Base-by-base conservation (phyloP, 1,140 invertebrate genomes). In the Temnothorax longispinosus region DNA sequence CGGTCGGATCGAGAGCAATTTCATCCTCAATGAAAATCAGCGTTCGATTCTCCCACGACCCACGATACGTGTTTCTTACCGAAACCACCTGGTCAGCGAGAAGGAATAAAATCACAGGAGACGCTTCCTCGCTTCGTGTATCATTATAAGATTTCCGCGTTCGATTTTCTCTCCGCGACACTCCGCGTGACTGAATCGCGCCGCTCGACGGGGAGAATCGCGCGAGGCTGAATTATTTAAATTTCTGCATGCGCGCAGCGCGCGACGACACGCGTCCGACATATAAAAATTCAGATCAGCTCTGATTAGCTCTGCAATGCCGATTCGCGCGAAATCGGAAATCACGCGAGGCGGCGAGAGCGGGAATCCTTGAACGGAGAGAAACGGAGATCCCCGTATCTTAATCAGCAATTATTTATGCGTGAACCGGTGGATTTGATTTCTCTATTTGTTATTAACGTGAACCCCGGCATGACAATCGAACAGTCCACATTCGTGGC, bases 251-350 rank as follows among this genome's bases (percentile, higher is more conserved):
- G 21, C 52, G 13, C 3, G 2, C n/a, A 21, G 18, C 18, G 2
- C 15, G 3, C 18, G 11, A 3, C 7, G 44, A 65, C 44, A 52
- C 44, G 11, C 3, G 27, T 41, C 2, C 13, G 6, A 32, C 11
- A 82, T 8, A 82, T 58, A 35, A 47, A 58, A 58, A 82, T 82
- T 58, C 52, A 58, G 52, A 82, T 82, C n/a, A 58, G 54, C 35
- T 56, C 21, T n/a, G 67, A 58, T 82, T 72, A 72, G 13, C 4
- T 60, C 11, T 10, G 41, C 32, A 67, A 52, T 21, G 21, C 10
- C 74, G 41, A 44, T n/a, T 41, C 1, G 21, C 8, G 15, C n/a
- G 10, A 41, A 35, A 69, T 67, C 62, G 21, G 65, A 54, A 67
- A 80, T 41, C 64, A 5, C n/a, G 32, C 62, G 60, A 47, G 41